phyloP scores from a whole-genome alignment of 30 jellyfish, hydroid and myxozoan species.

The Aurelia sp. region DNA sequence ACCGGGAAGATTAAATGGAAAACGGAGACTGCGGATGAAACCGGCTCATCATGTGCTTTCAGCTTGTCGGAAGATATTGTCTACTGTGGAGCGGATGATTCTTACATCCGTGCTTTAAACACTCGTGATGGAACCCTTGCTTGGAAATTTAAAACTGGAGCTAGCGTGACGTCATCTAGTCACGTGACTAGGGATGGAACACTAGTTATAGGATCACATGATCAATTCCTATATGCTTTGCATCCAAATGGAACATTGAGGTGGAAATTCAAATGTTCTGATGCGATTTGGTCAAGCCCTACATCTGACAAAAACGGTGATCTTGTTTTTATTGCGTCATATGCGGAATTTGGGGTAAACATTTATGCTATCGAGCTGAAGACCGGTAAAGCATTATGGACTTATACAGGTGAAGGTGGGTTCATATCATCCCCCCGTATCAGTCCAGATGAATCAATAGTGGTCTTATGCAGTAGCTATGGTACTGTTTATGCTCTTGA shows the following conservation, averaged over 20 bases:
- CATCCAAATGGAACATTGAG: constrained; percentile 76
- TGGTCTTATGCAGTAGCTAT: constrained; percentile 59
- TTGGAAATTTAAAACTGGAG: constrained; percentile 74
- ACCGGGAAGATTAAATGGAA: constrained; percentile 81
- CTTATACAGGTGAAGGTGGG: constrained; percentile 61
- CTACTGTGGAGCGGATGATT: constrained; percentile 94
- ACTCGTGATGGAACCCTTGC: constrained; percentile 65
- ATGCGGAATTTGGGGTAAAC: constrained; percentile 44
- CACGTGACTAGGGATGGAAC: constrained; percentile 72
- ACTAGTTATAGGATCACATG: constrained; percentile 81
- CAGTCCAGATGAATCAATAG: constrained; percentile 70
- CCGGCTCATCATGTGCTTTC: constrained; percentile 91
- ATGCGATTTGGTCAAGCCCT: constrained; percentile 81
- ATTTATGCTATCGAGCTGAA: constrained; percentile 61
- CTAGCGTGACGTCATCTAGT: constrained; percentile 78
- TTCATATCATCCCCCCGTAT: constrained; percentile 77
- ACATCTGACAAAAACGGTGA: constrained; percentile 43
- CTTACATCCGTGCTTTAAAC: constrained; percentile 73
- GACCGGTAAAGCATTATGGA: constrained; percentile 76
- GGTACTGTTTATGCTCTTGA: constrained; percentile 67
- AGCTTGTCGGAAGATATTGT: constrained; percentile 43
- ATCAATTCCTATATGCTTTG: constrained; percentile 64
- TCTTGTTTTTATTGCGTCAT: constrained; percentile 54
- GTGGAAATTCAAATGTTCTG: constrained; percentile 63
- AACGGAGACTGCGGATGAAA: constrained; percentile 83